These are phyloP conservation scores for Mythimna ferrago DNA, from an alignment of 2,888 invertebrate genomes.

Conservation along the genomic window DNA sequence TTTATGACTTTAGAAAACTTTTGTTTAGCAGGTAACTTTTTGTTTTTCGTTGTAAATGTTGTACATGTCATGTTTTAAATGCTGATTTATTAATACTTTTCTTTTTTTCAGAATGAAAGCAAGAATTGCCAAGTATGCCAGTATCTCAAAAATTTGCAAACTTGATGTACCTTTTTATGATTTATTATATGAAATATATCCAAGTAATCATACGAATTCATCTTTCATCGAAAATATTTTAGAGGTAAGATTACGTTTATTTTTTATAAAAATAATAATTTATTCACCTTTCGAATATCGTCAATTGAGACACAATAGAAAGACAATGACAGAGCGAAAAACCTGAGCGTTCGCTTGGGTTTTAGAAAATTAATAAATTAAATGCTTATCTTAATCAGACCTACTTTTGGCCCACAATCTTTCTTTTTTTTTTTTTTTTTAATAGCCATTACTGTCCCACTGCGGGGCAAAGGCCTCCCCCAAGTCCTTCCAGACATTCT, in stretches of 20 bases:
- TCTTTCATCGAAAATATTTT: conserved; percentile 25
- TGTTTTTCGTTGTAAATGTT: not conserved
- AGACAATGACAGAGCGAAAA: too few species aligned
- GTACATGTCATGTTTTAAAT: not conserved
- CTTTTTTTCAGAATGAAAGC: conserved; percentile 39
- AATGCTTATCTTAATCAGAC: too few species aligned
- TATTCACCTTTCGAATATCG: too few species aligned
- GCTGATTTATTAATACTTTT: not conserved
- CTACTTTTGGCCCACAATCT: too few species aligned
- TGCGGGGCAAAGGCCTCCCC: too few species aligned
- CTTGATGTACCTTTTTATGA: rapidly evolving
- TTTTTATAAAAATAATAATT: too few species aligned
- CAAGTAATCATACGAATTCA: conserved; percentile 12
- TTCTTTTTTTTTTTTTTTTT: too few species aligned
- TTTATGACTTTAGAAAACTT: not conserved
- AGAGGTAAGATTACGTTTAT: conserved; percentile 15
- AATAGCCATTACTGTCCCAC: too few species aligned
- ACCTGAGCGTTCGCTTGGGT: too few species aligned
- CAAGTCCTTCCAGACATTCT: too few species aligned
- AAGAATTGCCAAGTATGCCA: conserved; percentile 22
- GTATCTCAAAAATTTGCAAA: conserved; percentile 27
- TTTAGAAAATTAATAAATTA: too few species aligned
- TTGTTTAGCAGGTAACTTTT: not conserved
- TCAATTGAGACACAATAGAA: too few species aligned
- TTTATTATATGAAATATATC: not conserved